These are phyloP conservation scores for Paedocypris sp. DNA, from an alignment of 2,113 vertebrate genomes.

Conservation along the genomic window DNA sequence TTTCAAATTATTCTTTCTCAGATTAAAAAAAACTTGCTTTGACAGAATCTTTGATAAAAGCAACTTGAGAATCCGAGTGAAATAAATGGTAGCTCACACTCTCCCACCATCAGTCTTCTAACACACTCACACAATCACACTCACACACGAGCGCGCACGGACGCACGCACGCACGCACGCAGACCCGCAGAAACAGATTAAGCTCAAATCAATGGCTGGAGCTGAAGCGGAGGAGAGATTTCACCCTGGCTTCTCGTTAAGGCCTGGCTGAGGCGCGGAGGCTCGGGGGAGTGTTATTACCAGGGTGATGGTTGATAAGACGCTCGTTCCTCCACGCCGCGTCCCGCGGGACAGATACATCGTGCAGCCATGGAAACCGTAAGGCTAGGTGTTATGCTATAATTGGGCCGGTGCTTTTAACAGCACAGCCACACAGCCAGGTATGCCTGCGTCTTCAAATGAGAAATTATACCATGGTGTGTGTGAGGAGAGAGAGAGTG, in stretches of 20 bases:
- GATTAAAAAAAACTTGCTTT: neutral
- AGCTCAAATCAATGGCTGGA: constrained; percentile 71
- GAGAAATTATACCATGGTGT: constrained; percentile 58
- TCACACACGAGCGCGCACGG: constrained; percentile 17
- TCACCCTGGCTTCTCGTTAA: constrained; percentile 72
- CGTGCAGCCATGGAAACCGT: constrained; percentile 87
- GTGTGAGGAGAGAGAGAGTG: constrained; percentile 16
- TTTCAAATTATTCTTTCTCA: no score
- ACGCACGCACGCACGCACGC: constrained; percentile 28
- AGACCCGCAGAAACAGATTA: constrained; percentile 65
- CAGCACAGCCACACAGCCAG: constrained; percentile 63
- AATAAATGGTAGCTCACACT: constrained; percentile 30
- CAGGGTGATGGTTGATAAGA: constrained; percentile 82
- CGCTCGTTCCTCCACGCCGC: constrained; percentile 69
- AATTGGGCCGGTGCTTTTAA: constrained; percentile 72
- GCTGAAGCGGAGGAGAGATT: constrained; percentile 69
- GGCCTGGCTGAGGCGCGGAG: constrained; percentile 65
- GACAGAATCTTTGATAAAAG: constrained; percentile 20
- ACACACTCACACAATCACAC: constrained; percentile 15
- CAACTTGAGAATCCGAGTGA: constrained; percentile 21
- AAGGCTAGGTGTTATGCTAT: constrained; percentile 75
- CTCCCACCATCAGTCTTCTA: constrained; percentile 29
- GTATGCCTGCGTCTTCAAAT: constrained; percentile 65
- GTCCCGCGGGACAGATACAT: constrained; percentile 74
- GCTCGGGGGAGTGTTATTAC: constrained; percentile 71